Percentiles rank a stretch among this genome's conserved stretches.
These are phyloP conservation scores for Rambutsinella grinnellia DNA, from an alignment of 2,888 invertebrate species.

Conservation along the genomic window DNA sequence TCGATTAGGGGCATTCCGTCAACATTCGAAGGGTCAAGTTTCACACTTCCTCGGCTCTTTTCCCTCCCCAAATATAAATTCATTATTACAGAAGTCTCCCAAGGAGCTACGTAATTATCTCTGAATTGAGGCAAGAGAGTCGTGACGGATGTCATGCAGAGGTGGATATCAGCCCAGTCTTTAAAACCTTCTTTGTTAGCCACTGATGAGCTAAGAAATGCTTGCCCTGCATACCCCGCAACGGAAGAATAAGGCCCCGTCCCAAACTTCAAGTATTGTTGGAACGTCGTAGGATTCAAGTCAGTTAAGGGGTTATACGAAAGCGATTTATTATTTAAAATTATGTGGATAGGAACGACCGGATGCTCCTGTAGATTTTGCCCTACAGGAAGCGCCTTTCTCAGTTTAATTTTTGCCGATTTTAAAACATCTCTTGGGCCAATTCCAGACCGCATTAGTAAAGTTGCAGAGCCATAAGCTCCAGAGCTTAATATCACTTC, in stretches of 20 bases:
- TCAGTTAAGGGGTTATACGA: conserved; percentile 7
- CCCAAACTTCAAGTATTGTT: background rate
- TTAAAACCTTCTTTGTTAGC: background rate
- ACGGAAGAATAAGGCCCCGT: conserved; percentile 14
- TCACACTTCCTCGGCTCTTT: conserved; percentile 28
- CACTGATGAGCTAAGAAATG: conserved; percentile 1
- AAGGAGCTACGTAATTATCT: background rate
- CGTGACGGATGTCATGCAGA: background rate
- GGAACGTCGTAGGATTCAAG: conserved; percentile 2
- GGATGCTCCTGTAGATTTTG: conserved; percentile 26
- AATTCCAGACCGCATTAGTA: conserved; percentile 21
- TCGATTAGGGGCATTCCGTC: conserved; percentile 35
- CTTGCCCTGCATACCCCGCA: conserved; percentile 6
- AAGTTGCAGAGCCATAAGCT: background rate
- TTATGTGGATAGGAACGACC: conserved; percentile 5
- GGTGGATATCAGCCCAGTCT: conserved; percentile 38
- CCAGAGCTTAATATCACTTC: background rate
- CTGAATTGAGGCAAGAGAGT: background rate
- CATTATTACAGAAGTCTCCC: conserved; percentile 1
- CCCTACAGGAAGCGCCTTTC: conserved; percentile 41
- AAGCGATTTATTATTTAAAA: conserved; percentile 11
- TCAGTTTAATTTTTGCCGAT: background rate
- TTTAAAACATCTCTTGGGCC: conserved; percentile 13
- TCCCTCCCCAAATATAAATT: conserved; percentile 1
- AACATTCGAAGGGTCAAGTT: conserved; percentile 11